Evolutionary conservation across 2,888 invertebrate genomes (phyloP), one percentile per base, ranked within the genome.

Genomic region (Euclidia mi): DNA sequence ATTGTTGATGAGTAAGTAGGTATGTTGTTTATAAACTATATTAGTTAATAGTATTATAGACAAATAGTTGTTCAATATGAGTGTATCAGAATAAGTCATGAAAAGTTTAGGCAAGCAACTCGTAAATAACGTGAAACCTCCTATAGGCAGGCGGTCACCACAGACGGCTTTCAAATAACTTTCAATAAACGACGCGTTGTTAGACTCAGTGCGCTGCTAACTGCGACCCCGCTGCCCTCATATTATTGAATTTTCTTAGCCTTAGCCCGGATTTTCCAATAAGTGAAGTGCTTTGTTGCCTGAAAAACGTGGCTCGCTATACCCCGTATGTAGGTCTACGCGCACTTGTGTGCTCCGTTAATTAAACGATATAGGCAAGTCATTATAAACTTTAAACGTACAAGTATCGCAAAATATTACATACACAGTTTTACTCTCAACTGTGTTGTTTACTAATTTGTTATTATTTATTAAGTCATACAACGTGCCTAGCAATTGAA

Each of bases 221-320:
- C 71, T 66, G 68, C 56, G 73, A 68, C 69, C 72, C 59, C 63
- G 58, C 64, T 73, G 66, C 75, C 72, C 70, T 72, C 69, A 74
- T 78, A 77, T 82, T 87, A 87, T 85, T 83, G 79, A 87, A 87
- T 84, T 85, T 86, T 82, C 82, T 82, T 77, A 79, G 78, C 74
- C 71, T 74, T 55, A 69, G 62, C 71, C 73, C 56, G 58, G 78
- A 78, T 85, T 85, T 87, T 85, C 78, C 84, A 84, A 87, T 84
- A 81, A 81, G 79, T 84, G 69, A 76, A 85, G 78, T 81, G 73
- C 76, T 82, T 81, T 76, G 81, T 72, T 70, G 71, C 63, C 65
- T 73, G 60, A 64, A 63, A 75, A 73, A 59, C 45, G 28, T 43
- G 55, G 37, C 38, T 37, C 28, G 32, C 48, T 47, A 49, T 47